Evolutionary conservation across 2,888 invertebrate species (phyloP).

Genomic region (Polietes domitor): DNA sequence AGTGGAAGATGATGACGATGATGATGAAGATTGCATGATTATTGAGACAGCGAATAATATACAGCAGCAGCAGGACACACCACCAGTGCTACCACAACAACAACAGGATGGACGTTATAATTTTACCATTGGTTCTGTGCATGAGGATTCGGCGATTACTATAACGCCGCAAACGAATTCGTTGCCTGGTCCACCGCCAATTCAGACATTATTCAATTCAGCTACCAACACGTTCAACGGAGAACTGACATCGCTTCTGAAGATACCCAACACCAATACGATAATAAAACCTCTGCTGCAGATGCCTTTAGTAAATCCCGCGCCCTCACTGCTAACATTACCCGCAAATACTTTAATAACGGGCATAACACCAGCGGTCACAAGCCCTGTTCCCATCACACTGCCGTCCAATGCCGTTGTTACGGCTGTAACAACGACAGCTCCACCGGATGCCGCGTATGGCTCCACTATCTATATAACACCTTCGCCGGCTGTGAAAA

Average conservation of each 20-base stretch:
- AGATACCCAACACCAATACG: slow-evolving; percentile 32
- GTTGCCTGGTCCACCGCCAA: slow-evolving; percentile 1
- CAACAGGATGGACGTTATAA: not conserved
- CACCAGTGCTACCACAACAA: not conserved
- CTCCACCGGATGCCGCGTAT: slow-evolving; percentile 65
- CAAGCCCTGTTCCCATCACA: slow-evolving; percentile 11
- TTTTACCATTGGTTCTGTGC: slow-evolving; percentile 10
- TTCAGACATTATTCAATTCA: slow-evolving; percentile 13
- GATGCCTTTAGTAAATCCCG: slow-evolving; percentile 14
- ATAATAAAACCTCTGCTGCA: slow-evolving; percentile 46
- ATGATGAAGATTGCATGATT: slow-evolving; percentile 76
- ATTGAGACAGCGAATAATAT: slow-evolving; percentile 66
- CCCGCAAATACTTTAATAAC: slow-evolving; percentile 54
- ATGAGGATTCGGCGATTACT: slow-evolving; percentile 14
- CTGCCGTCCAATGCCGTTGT: slow-evolving; percentile 61
- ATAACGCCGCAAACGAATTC: slow-evolving; percentile 35
- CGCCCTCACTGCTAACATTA: slow-evolving; percentile 40
- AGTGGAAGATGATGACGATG: slow-evolving; percentile 59
- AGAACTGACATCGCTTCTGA: not conserved
- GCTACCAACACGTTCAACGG: not conserved
- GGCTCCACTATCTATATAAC: slow-evolving; percentile 67
- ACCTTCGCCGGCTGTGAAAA: not conserved
- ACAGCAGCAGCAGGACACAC: not conserved
- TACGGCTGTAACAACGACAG: slow-evolving; percentile 62
- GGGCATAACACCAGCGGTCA: slow-evolving; percentile 5